phyloP scores from a whole-genome alignment of 2,797 vertebrate genomes.

The Darevskia nairensis region DNA sequence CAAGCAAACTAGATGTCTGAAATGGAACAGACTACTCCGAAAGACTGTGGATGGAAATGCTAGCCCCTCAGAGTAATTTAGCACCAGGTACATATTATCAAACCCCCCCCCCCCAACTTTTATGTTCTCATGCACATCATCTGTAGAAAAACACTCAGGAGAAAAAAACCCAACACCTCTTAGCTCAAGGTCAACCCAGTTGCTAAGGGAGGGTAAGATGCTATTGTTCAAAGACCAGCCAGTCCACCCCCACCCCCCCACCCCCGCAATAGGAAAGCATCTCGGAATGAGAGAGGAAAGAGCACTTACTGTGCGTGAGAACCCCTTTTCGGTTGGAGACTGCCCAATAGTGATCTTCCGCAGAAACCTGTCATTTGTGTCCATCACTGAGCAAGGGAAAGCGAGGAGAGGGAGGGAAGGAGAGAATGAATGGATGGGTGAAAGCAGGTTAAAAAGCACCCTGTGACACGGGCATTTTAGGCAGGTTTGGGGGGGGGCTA shows the following conservation, averaged over 20 bases:
- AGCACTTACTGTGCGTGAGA: constrained; percentile 85
- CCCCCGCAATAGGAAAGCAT: neutral
- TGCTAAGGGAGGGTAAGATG: no score
- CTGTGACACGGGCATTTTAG: neutral
- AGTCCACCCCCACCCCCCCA: fast-evolving
- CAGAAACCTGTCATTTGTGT: constrained; percentile 97
- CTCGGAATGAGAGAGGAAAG: neutral
- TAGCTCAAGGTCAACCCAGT: neutral
- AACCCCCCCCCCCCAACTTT: neutral
- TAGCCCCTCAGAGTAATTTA: neutral
- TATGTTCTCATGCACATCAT: neutral
- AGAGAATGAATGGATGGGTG: neutral
- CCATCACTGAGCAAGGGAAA: constrained; percentile 83
- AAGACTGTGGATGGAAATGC: no score
- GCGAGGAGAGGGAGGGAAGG: neutral
- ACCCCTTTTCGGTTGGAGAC: constrained; percentile 93
- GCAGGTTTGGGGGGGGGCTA: neutral
- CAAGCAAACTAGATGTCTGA: no score
- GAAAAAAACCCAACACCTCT: neutral
- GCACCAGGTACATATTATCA: no score
- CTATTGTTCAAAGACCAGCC: neutral
- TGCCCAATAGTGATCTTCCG: constrained; percentile 97
- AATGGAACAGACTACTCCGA: no score
- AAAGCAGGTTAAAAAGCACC: neutral
- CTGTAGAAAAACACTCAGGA: neutral